Percentiles rank a stretch among this genome's conserved stretches.
phyloP scores from a whole-genome alignment of 1,140 invertebrate species.

The Mycetomoellerius zeteki region DNA sequence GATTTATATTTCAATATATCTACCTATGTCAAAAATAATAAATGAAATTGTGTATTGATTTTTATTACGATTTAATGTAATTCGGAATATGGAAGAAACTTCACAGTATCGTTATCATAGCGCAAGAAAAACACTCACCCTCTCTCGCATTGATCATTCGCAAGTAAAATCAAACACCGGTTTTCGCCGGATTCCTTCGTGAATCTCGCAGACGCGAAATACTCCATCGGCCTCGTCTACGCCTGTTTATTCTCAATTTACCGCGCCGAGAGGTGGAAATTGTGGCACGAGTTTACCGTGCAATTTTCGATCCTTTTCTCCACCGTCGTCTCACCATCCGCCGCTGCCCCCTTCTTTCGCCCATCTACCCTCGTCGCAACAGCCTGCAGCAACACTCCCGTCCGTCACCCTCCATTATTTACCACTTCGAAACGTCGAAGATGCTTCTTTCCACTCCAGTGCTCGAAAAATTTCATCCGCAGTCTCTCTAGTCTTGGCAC shows the following conservation, averaged over 20 bases:
- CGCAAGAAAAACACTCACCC: not conserved
- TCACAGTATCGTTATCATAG: not conserved
- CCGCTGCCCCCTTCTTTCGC: conserved; percentile 11
- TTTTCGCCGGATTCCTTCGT: conserved; percentile 34
- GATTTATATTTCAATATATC: not conserved
- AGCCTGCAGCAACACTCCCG: conserved; percentile 63
- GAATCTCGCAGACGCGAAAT: conserved; percentile 63
- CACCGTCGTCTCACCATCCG: conserved; percentile 30
- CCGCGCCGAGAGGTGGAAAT: conserved; percentile 71
- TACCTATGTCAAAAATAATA: not conserved
- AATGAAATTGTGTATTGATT: not conserved
- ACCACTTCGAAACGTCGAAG: conserved; percentile 72
- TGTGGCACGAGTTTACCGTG: conserved; percentile 76
- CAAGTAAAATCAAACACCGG: conserved; percentile 50
- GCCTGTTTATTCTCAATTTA: conserved; percentile 79
- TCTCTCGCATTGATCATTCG: conserved; percentile 22
- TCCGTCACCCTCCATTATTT: conserved; percentile 78
- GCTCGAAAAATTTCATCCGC: conserved; percentile 68
- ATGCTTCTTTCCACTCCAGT: conserved; percentile 66
- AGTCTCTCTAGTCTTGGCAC: conserved; percentile 28
- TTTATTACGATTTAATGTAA: conserved; percentile 24
- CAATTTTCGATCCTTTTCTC: conserved; percentile 76
- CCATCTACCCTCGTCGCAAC: conserved; percentile 37
- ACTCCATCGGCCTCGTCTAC: conserved; percentile 43
- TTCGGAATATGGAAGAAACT: not conserved